phyloP scores from a whole-genome alignment of 2,113 vertebrate genomes.

The Clarias gariepinus region DNA sequence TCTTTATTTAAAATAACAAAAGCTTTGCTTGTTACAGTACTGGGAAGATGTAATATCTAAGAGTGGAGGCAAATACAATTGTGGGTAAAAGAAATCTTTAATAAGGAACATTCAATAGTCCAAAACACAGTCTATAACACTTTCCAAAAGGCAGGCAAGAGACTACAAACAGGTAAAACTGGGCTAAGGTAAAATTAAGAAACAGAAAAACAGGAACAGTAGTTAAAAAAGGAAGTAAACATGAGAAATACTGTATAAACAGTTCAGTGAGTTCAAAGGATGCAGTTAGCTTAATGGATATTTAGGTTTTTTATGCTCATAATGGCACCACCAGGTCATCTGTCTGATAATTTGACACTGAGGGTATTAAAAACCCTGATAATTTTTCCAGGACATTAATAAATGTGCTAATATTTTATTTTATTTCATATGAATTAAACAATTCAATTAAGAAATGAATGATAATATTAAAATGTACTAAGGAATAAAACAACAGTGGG shows the following conservation, averaged over 20 bases:
- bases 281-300: background rate
- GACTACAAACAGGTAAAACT: no score
- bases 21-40: background rate
- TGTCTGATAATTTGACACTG: background rate
- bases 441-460: background rate
- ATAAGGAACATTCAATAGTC: no score
- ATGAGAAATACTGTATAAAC: no score
- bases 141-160: no score
- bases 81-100: no score
- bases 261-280: no score
- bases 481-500: background rate
- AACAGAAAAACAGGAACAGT: no score
- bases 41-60: no score
- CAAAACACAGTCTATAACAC: no score
- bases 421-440: background rate
- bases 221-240: no score
- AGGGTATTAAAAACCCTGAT: background rate
- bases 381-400: background rate
- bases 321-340: background rate
- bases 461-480: background rate
- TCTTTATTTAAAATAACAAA: background rate
- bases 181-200: no score
- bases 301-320: background rate
- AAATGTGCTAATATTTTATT: background rate
- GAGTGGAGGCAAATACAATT: no score